phyloP scores from a whole-genome alignment of 2,888 invertebrate species.

The Zelleria hepariella region DNA sequence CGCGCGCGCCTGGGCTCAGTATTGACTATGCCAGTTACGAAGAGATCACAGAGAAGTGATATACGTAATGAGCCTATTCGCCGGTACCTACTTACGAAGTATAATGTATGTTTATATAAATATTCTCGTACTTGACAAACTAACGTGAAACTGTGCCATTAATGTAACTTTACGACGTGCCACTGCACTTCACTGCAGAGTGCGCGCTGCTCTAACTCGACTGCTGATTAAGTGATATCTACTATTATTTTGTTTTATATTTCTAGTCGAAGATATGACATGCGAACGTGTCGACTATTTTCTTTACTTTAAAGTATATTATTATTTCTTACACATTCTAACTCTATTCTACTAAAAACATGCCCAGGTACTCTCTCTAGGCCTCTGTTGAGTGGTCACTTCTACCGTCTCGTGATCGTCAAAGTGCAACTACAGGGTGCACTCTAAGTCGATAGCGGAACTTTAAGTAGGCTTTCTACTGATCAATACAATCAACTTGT shows the following conservation, averaged over 20 bases:
- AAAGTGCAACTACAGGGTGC: no score
- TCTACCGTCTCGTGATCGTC: no score
- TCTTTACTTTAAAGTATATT: constrained; percentile 32
- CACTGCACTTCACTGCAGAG: constrained; percentile 57
- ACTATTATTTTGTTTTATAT: constrained; percentile 58
- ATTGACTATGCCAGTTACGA: constrained; percentile 19
- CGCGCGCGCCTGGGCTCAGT: constrained; percentile 8
- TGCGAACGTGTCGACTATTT: constrained; percentile 49
- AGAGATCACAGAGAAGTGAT: constrained; percentile 31
- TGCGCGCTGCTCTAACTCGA: constrained; percentile 43
- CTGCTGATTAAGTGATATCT: constrained; percentile 67
- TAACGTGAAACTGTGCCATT: constrained; percentile 73
- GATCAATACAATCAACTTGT: no score
- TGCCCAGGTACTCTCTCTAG: no score
- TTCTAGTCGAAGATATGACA: constrained; percentile 64
- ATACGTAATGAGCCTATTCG: constrained; percentile 31
- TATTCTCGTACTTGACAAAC: constrained; percentile 61
- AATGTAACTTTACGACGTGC: constrained; percentile 68
- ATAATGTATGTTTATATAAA: constrained; percentile 37
- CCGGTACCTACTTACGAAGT: constrained; percentile 17
- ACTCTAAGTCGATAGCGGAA: no score
- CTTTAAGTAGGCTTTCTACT: no score
- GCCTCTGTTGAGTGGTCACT: no score
- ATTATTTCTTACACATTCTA: constrained; percentile 12
- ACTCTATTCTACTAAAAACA: constrained; percentile 18